Base-by-base conservation (phyloP, 1,140 invertebrate genomes). In the Meteorus sp. region DNA sequence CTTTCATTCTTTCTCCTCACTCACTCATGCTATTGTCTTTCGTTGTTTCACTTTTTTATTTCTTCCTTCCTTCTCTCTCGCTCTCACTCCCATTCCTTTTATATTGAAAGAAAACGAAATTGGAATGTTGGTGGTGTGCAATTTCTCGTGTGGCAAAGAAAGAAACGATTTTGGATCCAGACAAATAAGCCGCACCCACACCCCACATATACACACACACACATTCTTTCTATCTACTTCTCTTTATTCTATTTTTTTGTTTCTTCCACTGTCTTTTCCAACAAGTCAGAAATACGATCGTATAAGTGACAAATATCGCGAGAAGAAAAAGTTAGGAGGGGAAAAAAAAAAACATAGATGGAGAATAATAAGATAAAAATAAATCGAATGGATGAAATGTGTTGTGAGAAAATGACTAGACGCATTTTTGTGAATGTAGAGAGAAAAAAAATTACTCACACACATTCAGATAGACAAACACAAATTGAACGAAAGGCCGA, bases 81-180 rank as follows among this genome's bases (percentile, higher is more conserved):
- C 31, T 48, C 45, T 48, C 45, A 29, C 31, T 48, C 23, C 45
- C 31, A 48, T 48, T 13, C n/a, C n/a, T n/a, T n/a, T n/a, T n/a
- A n/a, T n/a, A n/a, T n/a, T n/a, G n/a, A 27, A 15, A 29, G 45
- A 27, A 48, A 48, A 48, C 23, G 45, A 48, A 48, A 48, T 48
- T 48, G 45, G 27, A 29, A 48, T 27, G 45, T 27, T 27, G n/a
- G 27, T 11, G 31, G 45, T 15, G 45, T 48, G 9, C 27, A 48
- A 48, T 9, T 48, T 29, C 45, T 48, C 31, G 23, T 29, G 27
- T 48, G 27, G 23, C 25, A 48, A 48, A 48, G 9, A n/a, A 48
- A 48, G 8, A 48, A 48, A 48, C 25, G 45, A 48, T 48, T 48
- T 48, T 9, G 23, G 23, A 48, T 48, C 45, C 6, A 48, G 23